phyloP scores from a whole-genome alignment of 2,888 invertebrate species.

The Eupithecia inturbata region DNA sequence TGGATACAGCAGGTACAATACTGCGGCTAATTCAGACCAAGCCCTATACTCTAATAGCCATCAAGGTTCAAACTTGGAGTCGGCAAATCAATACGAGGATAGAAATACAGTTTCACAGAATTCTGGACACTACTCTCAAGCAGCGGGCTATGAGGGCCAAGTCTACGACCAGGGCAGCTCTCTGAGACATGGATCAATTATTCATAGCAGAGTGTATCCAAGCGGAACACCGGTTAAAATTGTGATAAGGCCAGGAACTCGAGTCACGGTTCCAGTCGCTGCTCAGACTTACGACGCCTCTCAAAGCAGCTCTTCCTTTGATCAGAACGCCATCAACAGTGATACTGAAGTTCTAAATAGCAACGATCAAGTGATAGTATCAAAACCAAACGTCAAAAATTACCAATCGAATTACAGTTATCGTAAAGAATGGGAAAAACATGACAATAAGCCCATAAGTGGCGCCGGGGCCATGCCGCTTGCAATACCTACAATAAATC shows the following conservation, averaged over 20 bases:
- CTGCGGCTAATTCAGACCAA: conserved; percentile 45
- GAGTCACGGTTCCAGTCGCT: conserved; percentile 65
- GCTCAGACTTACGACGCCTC: conserved; percentile 57
- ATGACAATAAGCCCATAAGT: conserved; percentile 59
- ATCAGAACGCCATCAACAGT: conserved; percentile 60
- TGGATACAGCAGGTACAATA: conserved; percentile 51
- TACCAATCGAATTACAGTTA: conserved; percentile 77
- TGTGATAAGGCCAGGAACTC: conserved; percentile 66
- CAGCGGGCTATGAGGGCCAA: conserved; percentile 57
- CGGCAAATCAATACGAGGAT: conserved; percentile 51
- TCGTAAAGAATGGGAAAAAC: conserved; percentile 78
- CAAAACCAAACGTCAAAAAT: conserved; percentile 60
- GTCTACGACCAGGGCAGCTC: conserved; percentile 49
- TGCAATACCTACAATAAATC: conserved; percentile 56
- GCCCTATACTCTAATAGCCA: conserved; percentile 51
- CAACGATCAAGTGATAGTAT: conserved; percentile 45
- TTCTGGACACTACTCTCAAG: conserved; percentile 56
- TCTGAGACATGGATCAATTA: conserved; percentile 53
- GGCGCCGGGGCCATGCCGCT: conserved; percentile 40
- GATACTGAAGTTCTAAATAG: conserved; percentile 62
- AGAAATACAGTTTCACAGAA: conserved; percentile 49
- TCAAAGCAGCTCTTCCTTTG: conserved; percentile 52
- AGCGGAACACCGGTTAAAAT: conserved; percentile 64
- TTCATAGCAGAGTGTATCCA: conserved; percentile 52
- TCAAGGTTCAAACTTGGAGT: conserved; percentile 52